Conservation (phyloP, 2,888 invertebrate species). For the Itoplectis maculator region DNA sequence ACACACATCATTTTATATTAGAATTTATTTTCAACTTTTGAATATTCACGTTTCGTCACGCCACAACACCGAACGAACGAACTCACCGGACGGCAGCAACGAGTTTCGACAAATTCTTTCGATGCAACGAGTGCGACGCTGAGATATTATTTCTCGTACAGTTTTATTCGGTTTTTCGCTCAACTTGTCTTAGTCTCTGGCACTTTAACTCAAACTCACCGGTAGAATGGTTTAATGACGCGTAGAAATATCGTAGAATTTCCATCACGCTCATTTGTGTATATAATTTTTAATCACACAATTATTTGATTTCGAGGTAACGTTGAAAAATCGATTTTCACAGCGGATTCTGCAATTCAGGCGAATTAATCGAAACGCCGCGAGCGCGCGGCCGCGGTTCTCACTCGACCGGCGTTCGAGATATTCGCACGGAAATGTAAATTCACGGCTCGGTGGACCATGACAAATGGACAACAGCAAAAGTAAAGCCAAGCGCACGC, state of each 20-base stretch:
- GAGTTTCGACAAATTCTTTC: conserved; percentile 9
- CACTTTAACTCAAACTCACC: conserved; percentile 28
- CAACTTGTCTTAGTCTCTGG: conserved; percentile 6
- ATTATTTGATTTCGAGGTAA: conserved; percentile 41
- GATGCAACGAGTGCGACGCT: conserved; percentile 16
- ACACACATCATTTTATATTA: no score
- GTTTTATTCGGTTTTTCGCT: conserved; percentile 30
- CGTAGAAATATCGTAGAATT: conserved; percentile 62
- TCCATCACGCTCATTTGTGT: conserved; percentile 47
- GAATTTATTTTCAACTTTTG: no score
- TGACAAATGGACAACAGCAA: conserved; percentile 70
- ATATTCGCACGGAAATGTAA: conserved; percentile 49
- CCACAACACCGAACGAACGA: no score
- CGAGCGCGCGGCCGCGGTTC: conserved; percentile 21
- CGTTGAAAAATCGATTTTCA: conserved; percentile 42
- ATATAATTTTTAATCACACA: conserved; percentile 58
- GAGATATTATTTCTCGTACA: conserved; percentile 18
- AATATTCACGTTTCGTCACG: no score
- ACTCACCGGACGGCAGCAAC: no score
- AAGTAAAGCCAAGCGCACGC: conserved; percentile 73
- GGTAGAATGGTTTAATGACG: conserved; percentile 63
- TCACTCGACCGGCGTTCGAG: conserved; percentile 27
- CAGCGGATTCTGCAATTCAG: conserved; percentile 36
- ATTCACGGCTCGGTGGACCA: conserved; percentile 63
- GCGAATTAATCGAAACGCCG: conserved; percentile 49